Base-by-base conservation (phyloP, 2,888 invertebrate genomes). In the Platycheirus albimanus region DNA sequence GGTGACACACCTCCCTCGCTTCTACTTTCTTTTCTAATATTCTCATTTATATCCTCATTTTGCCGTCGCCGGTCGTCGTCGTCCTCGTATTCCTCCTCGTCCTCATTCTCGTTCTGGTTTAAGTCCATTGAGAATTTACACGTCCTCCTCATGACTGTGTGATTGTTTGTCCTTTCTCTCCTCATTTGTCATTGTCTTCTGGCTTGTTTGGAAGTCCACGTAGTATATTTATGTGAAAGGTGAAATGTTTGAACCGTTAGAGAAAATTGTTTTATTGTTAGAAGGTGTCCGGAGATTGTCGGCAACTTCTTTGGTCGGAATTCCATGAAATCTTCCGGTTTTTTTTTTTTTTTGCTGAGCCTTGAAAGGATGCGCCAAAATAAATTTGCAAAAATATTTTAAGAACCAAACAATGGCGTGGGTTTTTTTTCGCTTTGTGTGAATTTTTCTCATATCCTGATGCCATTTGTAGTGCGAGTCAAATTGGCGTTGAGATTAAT, bases 21-120 rank as follows among this genome's bases (percentile, higher is more conserved):
- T 51, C 43, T 69, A 7, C 63, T 69, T 67, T 78, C 30, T 69
- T 64, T 38, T 58, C 36, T 76, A 54, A 69, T 71, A 61, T 45
- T 38, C 78, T 64, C 83, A 83, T 83, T 83, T 83, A 83, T 83
- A 69, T 78, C 72, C 83, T 78, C 72, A 78, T 81, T 81, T 71
- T 64, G 63, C 49, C 41, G 24, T 74, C 45, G 47, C 30, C 30
- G 52, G 49, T n/a, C n/a, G n/a, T n/a, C n/a, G 51, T 43, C 45
- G 38, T 54, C 36, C 17, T 54, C 36, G 45, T n/a, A n/a, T n/a
- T n/a, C n/a, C n/a, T n/a, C n/a, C n/a, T n/a, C n/a, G n/a, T n/a
- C n/a, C n/a, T 24, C 47, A 30, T 45, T 43, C 45, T 45, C 43
- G 30, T 28, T 33, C n/a, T 33, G 30, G 61, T 45, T 61, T 30